Evolutionary conservation across 2,797 vertebrate species (phyloP).

Genomic region (Cirrhinus mrigala): DNA sequence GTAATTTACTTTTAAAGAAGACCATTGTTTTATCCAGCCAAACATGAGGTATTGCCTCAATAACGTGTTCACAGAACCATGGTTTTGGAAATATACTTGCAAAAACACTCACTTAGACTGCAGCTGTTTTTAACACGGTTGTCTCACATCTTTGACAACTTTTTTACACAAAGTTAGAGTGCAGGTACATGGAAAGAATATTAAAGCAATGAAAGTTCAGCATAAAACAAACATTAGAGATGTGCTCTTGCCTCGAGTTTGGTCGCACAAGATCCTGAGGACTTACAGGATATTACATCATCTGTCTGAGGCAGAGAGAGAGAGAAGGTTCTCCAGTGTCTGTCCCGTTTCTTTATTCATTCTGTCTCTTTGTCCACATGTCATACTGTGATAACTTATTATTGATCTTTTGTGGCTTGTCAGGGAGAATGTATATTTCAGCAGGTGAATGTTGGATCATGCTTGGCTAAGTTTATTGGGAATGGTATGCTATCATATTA

Average conservation of each 20-base stretch:
- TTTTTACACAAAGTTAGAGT: slow-evolving; percentile 6
- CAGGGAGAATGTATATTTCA: not conserved
- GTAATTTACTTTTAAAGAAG: no score
- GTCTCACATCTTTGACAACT: slow-evolving; percentile 18
- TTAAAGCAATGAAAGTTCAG: slow-evolving; percentile 13
- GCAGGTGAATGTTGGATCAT: not conserved
- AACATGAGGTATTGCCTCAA: not conserved
- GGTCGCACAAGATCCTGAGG: not conserved
- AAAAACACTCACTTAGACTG: not conserved
- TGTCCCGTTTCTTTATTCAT: not conserved
- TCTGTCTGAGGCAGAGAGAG: slow-evolving; percentile 17
- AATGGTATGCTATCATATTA: not conserved
- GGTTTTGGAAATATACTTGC: not conserved
- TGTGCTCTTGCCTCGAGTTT: not conserved
- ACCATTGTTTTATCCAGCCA: not conserved
- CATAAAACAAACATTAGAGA: slow-evolving; percentile 41
- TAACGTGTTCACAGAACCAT: not conserved
- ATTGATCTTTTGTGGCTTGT: not conserved
- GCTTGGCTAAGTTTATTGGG: not conserved
- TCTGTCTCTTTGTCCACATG: slow-evolving; percentile 22
- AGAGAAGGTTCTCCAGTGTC: not conserved
- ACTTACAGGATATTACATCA: slow-evolving; percentile 53
- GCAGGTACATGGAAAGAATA: not conserved
- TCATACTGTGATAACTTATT: slow-evolving; percentile 11
- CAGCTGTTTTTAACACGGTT: not conserved